Evolutionary conservation across 37 sponge, comb jelly and placozoan genomes (phyloP).

Genomic region (Beroe forskalii): DNA sequence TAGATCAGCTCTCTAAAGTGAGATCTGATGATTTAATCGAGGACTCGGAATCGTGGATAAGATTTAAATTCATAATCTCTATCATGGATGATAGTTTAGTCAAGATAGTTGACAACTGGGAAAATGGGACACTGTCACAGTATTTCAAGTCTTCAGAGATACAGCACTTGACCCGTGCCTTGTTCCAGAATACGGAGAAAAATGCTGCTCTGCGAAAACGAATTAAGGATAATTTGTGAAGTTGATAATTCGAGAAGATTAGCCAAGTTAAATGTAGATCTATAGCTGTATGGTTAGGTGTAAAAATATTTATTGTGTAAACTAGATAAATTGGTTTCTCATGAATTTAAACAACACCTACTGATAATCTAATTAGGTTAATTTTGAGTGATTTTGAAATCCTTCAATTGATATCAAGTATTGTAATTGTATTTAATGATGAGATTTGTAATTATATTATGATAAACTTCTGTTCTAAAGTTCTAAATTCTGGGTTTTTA

Average conservation of each 20-base stretch:
- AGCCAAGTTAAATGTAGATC: background rate
- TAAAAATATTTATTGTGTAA: too few relatives aligned
- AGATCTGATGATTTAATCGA: background rate
- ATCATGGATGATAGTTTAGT: constrained; percentile 46
- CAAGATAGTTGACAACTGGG: constrained; percentile 48
- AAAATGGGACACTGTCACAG: constrained; percentile 21
- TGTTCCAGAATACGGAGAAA: constrained; percentile 53
- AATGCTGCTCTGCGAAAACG: constrained; percentile 26
- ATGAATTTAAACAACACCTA: too few relatives aligned
- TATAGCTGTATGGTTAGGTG: too few relatives aligned
- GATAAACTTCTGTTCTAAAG: too few relatives aligned
- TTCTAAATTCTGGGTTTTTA: too few relatives aligned
- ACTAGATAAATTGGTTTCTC: too few relatives aligned
- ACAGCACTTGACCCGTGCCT: constrained; percentile 18
- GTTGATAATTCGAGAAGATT: too few relatives aligned
- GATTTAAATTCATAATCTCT: background rate
- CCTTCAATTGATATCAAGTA: too few relatives aligned
- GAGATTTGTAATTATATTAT: too few relatives aligned
- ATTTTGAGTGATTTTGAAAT: too few relatives aligned
- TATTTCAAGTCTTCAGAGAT: constrained; percentile 13
- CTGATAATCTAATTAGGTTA: too few relatives aligned
- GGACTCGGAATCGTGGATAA: constrained; percentile 3
- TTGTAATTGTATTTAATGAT: too few relatives aligned
- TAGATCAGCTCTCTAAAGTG: constrained; percentile 38
- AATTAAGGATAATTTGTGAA: constrained; percentile 34